Evolutionary conservation across 2,797 vertebrate species (phyloP), one percentile per base, ranked within the genome.

Genomic region (Cossypha dichroa): DNA sequence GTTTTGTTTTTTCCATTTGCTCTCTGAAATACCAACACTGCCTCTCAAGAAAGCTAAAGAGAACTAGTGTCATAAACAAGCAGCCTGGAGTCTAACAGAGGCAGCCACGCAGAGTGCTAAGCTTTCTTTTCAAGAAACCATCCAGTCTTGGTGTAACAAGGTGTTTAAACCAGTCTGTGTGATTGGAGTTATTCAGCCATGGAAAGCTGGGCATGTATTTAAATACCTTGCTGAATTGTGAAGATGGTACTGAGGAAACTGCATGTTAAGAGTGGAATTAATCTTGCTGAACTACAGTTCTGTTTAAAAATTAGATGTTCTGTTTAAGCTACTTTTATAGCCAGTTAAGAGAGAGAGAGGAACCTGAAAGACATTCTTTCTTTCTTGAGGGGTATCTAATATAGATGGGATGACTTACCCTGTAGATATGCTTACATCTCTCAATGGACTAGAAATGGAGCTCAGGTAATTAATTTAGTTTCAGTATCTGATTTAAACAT

Each of bases 11-110:
- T 69, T 66, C 52, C 33, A 60, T 88, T 93, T 95, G 28, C 23
- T 43, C 59, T 90, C 73, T 84, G 72, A 90, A 94, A 92, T 59
- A 73, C 31, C 0, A 0, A 28, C 1, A 1, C 21, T 84, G 45
- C 43, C 68, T 60, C 36, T 69, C 18, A 79, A 86, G 92, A 73
- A 88, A 93, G 45, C 62, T 88, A 19, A 90, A 90, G 55, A 86
- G 74, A 96, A 67, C 69, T 73, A 84, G 12, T 81, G 79, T 69
- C 43, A 73, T 87, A 81, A 96, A 88, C 73, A 90, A 94, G 63
- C 70, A 88, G 59, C 56, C 69, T 79, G 58, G 36, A 86, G 77
- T 73, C 51, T 75, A 72, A 78, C 20, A 75, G 88, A 75, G 43
- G 40, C 85, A 90, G 59, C 55, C 55, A 86, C 0, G 0, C 48